Conservation (phyloP, 2,797 vertebrate species). For the Bovichtus variegatus region DNA sequence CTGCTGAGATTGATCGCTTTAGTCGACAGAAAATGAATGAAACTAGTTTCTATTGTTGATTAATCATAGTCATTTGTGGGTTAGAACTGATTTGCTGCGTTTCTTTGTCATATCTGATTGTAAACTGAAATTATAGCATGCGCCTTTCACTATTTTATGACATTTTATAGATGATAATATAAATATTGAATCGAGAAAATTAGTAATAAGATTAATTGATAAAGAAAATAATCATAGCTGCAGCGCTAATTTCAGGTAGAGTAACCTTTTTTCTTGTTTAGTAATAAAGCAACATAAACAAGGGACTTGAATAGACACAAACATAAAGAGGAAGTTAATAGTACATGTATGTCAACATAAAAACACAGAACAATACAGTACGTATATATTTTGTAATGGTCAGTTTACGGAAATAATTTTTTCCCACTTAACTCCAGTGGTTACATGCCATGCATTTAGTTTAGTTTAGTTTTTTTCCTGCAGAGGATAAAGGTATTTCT, state of each 20-base stretch:
- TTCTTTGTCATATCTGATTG: too few relatives aligned
- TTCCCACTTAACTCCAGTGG: too few relatives aligned
- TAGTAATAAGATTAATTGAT: too few relatives aligned
- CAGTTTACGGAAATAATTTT: background rate
- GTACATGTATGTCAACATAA: accelerated
- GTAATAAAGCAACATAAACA: background rate
- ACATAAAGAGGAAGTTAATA: background rate
- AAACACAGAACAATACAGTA: background rate
- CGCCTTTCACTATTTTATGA: too few relatives aligned
- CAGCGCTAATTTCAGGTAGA: conserved; percentile 67
- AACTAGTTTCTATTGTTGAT: background rate
- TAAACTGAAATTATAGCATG: too few relatives aligned
- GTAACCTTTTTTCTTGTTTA: background rate
- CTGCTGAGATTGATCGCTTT: background rate
- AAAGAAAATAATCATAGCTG: too few relatives aligned
- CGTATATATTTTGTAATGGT: background rate
- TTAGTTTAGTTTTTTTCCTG: too few relatives aligned
- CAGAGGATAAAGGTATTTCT: too few relatives aligned
- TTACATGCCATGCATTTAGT: too few relatives aligned
- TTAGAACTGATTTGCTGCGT: background rate
- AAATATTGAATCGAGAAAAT: too few relatives aligned
- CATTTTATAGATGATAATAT: too few relatives aligned
- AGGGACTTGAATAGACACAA: background rate
- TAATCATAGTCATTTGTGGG: too few relatives aligned
- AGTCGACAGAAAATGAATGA: background rate